Conservation (phyloP, 2,113 vertebrate species). For the Epinephelus fuscoguttatus region DNA sequence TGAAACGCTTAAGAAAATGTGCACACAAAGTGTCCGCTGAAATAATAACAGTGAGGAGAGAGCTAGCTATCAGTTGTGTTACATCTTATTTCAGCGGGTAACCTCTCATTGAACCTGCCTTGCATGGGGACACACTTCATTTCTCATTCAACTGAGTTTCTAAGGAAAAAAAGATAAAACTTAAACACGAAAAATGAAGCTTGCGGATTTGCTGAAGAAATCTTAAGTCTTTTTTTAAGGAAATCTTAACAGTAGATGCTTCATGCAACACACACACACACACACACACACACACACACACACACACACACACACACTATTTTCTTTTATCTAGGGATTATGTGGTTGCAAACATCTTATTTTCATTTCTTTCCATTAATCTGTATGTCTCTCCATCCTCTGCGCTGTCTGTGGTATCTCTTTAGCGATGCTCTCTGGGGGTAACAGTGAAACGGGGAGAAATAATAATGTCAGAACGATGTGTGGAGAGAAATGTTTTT, state of each 20-base stretch:
- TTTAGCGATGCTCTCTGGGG: slow-evolving; percentile 43
- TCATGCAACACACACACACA: not conserved
- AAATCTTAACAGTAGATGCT: not conserved
- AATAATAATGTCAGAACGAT: slow-evolving; percentile 37
- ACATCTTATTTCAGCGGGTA: not conserved
- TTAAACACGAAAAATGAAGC: not conserved
- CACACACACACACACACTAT: not conserved
- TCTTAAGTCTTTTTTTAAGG: not conserved
- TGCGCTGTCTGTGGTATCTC: slow-evolving; percentile 20
- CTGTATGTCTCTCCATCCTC: slow-evolving; percentile 22
- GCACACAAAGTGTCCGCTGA: not conserved
- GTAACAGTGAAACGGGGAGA: slow-evolving; percentile 28
- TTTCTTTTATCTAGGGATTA: slow-evolving; percentile 14
- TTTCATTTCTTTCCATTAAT: slow-evolving; percentile 25
- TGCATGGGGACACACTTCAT: not conserved
- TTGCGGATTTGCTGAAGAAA: not conserved
- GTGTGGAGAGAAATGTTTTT: slow-evolving; percentile 20
- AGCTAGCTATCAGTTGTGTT: not conserved
- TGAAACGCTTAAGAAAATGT: not conserved
- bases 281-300: not conserved
- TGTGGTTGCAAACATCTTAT: slow-evolving; percentile 24
- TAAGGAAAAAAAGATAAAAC: slow-evolving; percentile 11
- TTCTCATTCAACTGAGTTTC: slow-evolving; percentile 7
- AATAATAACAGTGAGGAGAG: not conserved
- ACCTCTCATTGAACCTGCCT: slow-evolving; percentile 19